Evolutionary conservation across 2,113 vertebrate species (phyloP), one percentile per base, ranked within the genome.

Genomic region (Chionis minor): DNA sequence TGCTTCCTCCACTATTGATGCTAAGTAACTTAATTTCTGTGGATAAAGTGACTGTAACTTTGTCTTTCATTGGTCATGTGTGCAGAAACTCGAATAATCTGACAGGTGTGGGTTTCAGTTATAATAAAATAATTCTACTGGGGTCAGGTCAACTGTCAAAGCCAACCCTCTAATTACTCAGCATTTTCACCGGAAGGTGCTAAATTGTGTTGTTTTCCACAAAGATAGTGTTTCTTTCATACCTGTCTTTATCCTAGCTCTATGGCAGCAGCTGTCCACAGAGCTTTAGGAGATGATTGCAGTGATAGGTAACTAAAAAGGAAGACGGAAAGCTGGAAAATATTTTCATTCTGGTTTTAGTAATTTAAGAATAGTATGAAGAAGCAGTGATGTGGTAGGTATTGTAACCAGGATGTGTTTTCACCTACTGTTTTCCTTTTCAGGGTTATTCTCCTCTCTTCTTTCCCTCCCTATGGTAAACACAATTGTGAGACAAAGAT

Each of bases 401-500:
- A 38, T 32, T 20, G 16, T 74, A 38, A 79, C 2, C 9, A 81
- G 23, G 16, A 18, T 28, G 35, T 35, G 22, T 85, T 69, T 82
- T 83, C 23, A 12, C n/a, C 69, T 8, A 5, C 1, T 1, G 1
- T 32, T 95, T 61, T 59, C 19, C 19, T 59, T 81, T 81, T 70
- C 28, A 77, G 19, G 5, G 6, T 72, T 79, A 8, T 59, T 72
- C 9, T 56, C 5, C 7, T 70, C 26, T 75, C 9, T 6, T 61
- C 22, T 75, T 75, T 49, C 10, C 12, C 3, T 54, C 24, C 17
- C 24, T 72, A 6, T 10, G 2, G 7, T n/a, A 30, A 65, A 38
- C 5, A 3, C 1, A 0, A 33, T 51, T 3, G 0, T 49, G 16
- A 26, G 47, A n/a, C 23, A 72, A 61, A 78, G 32, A 66, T 28